Conservation (phyloP, 2,113 vertebrate genomes). For the Petrocephalus zakoni region DNA sequence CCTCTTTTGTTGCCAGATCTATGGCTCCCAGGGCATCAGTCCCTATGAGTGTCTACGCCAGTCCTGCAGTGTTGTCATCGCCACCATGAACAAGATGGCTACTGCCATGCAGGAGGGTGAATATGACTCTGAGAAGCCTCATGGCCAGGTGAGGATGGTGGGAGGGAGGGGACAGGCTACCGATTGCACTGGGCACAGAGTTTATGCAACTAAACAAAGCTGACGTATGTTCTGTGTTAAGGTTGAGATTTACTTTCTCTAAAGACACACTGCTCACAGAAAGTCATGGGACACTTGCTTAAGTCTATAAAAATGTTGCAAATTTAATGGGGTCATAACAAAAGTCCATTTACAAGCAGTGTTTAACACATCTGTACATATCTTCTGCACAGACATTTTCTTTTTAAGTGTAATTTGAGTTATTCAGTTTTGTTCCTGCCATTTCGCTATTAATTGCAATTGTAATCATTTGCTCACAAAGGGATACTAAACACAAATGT, state of each 20-base stretch:
- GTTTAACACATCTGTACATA: too few relatives aligned
- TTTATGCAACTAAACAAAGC: neutral
- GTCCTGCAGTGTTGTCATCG: conserved; percentile 84
- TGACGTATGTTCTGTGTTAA: neutral
- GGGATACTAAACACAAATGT: too few relatives aligned
- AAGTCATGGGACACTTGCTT: neutral
- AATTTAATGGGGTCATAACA: neutral
- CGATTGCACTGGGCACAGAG: neutral
- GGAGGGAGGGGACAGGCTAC: neutral
- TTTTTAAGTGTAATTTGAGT: too few relatives aligned
- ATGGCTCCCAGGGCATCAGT: conserved; percentile 72
- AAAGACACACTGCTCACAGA: neutral
- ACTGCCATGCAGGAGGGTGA: conserved; percentile 98
- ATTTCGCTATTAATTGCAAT: too few relatives aligned
- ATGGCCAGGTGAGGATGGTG: conserved; percentile 62
- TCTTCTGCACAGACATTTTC: too few relatives aligned
- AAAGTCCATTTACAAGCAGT: too few relatives aligned
- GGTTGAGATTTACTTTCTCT: neutral
- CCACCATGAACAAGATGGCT: conserved; percentile 98
- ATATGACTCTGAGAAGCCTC: conserved; percentile 81
- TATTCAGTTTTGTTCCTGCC: too few relatives aligned
- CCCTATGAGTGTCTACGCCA: conserved; percentile 84
- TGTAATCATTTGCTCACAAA: too few relatives aligned
- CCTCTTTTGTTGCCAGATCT: conserved; percentile 66
- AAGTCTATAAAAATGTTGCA: neutral